A percentile compares a stretch with the other conserved stretches of the same genome.
Evolutionary conservation across 2,113 vertebrate genomes (phyloP).

Genomic region (Maccullochella peelii): DNA sequence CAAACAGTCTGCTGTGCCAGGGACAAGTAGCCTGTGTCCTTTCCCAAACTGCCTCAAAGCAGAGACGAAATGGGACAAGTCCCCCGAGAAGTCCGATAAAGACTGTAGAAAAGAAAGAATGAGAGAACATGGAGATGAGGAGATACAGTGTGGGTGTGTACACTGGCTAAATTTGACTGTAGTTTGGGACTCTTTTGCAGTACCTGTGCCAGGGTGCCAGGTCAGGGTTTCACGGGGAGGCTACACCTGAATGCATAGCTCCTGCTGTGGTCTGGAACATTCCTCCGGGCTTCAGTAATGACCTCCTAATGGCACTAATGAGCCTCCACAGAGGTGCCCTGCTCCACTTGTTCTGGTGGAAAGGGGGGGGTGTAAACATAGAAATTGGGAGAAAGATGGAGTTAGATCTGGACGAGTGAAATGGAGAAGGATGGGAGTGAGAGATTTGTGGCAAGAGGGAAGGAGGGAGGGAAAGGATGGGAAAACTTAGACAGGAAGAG

Average conservation of each 20-base stretch:
- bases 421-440: constrained; percentile 30
- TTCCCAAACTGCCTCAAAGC: constrained; percentile 57
- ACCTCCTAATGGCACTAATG: constrained; percentile 77
- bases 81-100: constrained; percentile 63
- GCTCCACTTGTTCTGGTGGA: constrained; percentile 40
- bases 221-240: constrained; percentile 58
- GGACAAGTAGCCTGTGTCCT: constrained; percentile 66
- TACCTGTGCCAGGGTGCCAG: constrained; percentile 33
- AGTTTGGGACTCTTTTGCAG: constrained; percentile 8
- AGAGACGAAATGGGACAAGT: constrained; percentile 74
- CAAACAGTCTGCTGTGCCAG: constrained; percentile 56
- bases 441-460: constrained; percentile 33
- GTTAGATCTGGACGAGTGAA: constrained; percentile 45
- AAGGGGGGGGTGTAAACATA: constrained; percentile 49
- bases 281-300: constrained; percentile 70
- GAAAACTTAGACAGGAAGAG: neutral
- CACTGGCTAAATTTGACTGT: neutral
- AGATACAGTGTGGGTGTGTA: constrained; percentile 10
- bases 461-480: neutral
- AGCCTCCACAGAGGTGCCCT: constrained; percentile 52
- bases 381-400: constrained; percentile 42
- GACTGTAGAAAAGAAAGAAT: constrained; percentile 13
- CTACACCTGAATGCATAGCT: constrained; percentile 69
- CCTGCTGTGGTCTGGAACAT: constrained; percentile 67
- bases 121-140: constrained; percentile 34